Evolutionary conservation across 2,113 vertebrate species (phyloP).

Genomic region (Eudyptes chrysolophus): DNA sequence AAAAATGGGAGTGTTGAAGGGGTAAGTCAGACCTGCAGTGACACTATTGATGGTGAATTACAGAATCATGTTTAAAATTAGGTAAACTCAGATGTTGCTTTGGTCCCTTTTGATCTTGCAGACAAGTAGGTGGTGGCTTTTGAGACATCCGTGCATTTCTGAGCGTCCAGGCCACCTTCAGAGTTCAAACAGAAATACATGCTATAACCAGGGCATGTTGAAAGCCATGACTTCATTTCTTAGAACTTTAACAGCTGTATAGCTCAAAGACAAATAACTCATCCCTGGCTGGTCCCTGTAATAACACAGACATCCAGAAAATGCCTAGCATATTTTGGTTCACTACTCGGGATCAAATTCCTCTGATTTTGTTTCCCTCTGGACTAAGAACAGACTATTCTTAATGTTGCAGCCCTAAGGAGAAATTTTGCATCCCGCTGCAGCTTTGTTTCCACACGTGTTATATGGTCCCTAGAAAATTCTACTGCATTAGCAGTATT

Average conservation of each 20-base stretch:
- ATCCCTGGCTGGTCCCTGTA: constrained; percentile 39
- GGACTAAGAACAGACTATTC: background rate
- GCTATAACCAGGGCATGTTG: background rate
- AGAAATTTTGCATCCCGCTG: background rate
- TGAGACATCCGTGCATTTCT: background rate
- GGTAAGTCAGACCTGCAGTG: background rate
- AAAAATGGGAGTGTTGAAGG: background rate
- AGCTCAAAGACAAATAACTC: constrained; percentile 52
- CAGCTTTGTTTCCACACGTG: background rate
- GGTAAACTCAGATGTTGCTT: background rate
- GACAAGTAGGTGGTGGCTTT: background rate
- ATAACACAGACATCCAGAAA: constrained; percentile 57
- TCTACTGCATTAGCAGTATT: background rate
- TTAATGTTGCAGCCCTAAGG: background rate
- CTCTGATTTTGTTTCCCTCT: constrained; percentile 12
- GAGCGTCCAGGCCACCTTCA: background rate
- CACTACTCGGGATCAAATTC: constrained; percentile 7
- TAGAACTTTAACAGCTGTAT: constrained; percentile 36
- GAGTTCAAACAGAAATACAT: constrained; percentile 14
- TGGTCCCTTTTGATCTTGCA: constrained; percentile 11
- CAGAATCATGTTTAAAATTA: background rate
- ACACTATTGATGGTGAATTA: background rate
- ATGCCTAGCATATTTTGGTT: constrained; percentile 49
- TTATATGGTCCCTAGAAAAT: background rate
- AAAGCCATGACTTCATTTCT: constrained; percentile 57